Conservation (phyloP, 2,797 vertebrate genomes). For the Microctenopoma stevenorrisi region DNA sequence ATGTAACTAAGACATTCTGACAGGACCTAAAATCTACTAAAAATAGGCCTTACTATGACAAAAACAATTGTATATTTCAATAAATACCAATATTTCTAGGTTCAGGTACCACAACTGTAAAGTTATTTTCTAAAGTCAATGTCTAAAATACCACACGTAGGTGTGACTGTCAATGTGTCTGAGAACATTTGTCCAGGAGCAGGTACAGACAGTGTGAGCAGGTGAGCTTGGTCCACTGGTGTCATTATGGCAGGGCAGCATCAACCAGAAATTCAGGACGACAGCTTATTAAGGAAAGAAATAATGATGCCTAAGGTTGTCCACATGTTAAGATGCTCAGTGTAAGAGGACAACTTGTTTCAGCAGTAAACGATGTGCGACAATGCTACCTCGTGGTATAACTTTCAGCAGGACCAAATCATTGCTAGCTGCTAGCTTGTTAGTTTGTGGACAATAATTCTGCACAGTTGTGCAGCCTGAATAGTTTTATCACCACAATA, state of each 20-base stretch:
- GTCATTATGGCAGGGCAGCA: slow-evolving; percentile 32
- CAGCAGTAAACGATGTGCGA: slow-evolving; percentile 26
- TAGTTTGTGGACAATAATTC: slow-evolving; percentile 1
- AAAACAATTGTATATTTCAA: slow-evolving; percentile 35
- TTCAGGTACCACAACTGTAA: slow-evolving; percentile 5
- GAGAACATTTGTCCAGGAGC: slow-evolving; percentile 23
- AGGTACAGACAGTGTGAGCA: slow-evolving; percentile 6
- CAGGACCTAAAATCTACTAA: slow-evolving; percentile 30
- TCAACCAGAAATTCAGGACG: slow-evolving; percentile 32
- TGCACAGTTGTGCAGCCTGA: slow-evolving; percentile 5
- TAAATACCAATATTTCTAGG: slow-evolving; percentile 16
- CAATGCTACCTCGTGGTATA: neutral
- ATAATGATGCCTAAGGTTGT: slow-evolving; percentile 55
- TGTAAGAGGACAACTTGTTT: slow-evolving; percentile 22
- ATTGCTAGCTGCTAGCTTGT: neutral
- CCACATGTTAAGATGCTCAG: slow-evolving; percentile 18
- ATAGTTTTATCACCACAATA: slow-evolving; percentile 6
- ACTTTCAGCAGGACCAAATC: slow-evolving; percentile 22
- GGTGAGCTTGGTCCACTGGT: neutral
- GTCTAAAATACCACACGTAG: slow-evolving; percentile 15
- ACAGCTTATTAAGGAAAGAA: slow-evolving; percentile 50
- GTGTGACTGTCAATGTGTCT: slow-evolving; percentile 28
- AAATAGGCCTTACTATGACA: slow-evolving; percentile 39
- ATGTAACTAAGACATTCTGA: slow-evolving; percentile 50
- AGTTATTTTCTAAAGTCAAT: slow-evolving; percentile 3